These are phyloP conservation scores for Phyllostomus hastatus DNA, from an alignment of 2,113 vertebrate genomes.

Conservation along the genomic window DNA sequence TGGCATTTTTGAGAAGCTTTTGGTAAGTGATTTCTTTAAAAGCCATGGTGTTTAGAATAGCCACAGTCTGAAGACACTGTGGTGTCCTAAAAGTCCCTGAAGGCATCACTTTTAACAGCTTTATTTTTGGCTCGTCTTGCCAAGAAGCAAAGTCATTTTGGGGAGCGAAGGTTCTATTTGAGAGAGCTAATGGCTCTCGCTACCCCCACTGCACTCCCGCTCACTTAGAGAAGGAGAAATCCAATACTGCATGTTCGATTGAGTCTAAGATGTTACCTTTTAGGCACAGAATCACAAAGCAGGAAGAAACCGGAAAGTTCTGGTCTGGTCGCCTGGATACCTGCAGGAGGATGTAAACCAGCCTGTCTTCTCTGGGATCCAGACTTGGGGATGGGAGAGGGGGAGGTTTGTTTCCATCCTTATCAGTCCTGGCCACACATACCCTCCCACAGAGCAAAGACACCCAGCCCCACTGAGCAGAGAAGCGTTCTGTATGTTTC, in stretches of 20 bases:
- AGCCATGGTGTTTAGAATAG: neutral
- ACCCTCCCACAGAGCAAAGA: neutral
- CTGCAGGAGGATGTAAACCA: neutral
- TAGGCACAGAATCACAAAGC: neutral
- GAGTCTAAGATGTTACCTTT: neutral
- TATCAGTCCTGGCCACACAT: neutral
- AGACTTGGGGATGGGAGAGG: neutral
- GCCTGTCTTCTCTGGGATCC: neutral
- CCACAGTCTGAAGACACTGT: neutral
- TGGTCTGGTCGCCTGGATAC: neutral
- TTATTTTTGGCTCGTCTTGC: conserved; percentile 35
- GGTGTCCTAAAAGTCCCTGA: neutral
- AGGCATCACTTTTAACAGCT: conserved; percentile 8
- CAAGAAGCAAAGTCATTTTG: conserved; percentile 16
- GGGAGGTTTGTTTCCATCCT: no score
- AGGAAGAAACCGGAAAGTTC: neutral
- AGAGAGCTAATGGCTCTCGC: neutral
- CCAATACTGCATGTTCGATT: neutral
- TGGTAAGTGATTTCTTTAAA: neutral
- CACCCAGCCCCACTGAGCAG: neutral
- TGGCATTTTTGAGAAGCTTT: neutral
- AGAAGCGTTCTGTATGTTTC: neutral
- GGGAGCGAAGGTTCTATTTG: neutral
- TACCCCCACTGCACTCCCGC: neutral
- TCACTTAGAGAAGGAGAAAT: neutral